Percentiles rank a stretch among this genome's conserved stretches.
These are phyloP conservation scores for Leptopilina boulardi DNA, from an alignment of 1,140 invertebrate genomes.

Conservation along the genomic window DNA sequence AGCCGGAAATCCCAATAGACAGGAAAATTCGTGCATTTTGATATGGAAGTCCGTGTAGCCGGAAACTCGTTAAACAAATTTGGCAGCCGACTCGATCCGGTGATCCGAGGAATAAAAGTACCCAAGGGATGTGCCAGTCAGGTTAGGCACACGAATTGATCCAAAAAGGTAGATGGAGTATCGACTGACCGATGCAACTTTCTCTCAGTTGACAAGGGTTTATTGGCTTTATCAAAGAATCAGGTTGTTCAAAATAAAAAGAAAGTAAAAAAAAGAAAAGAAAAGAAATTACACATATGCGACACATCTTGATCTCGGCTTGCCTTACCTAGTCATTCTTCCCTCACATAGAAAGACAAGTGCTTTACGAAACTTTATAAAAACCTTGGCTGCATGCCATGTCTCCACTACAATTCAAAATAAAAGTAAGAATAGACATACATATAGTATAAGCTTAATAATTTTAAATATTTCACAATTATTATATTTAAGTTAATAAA, in stretches of 20 bases:
- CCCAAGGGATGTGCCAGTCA: conserved; percentile 46
- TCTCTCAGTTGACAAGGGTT: conserved; percentile 66
- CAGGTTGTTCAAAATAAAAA: conserved; percentile 50
- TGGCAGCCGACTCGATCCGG: conserved; percentile 49
- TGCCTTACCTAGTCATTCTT: not conserved
- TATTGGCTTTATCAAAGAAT: conserved; percentile 59
- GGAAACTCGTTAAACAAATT: conserved; percentile 66
- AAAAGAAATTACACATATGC: conserved; percentile 44
- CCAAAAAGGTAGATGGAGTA: conserved; percentile 49
- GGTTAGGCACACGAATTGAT: conserved; percentile 43
- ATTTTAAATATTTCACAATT: not conserved
- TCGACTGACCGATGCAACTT: conserved; percentile 48
- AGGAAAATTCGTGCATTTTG: conserved; percentile 56
- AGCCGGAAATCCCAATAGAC: conserved; percentile 48
- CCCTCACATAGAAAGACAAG: not conserved
- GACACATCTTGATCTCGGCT: conserved; percentile 34
- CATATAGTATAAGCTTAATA: not conserved
- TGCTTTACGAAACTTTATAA: conserved; percentile 9
- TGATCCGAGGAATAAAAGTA: conserved; percentile 62
- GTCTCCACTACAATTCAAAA: not conserved
- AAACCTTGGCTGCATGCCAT: not conserved
- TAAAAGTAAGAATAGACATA: not conserved
- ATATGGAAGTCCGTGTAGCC: conserved; percentile 45
- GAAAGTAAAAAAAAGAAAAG: conserved; percentile 30
- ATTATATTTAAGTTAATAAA: not conserved